Evolutionary conservation across 2,113 vertebrate species (phyloP).

Genomic region (Pachycephala philippinensis): DNA sequence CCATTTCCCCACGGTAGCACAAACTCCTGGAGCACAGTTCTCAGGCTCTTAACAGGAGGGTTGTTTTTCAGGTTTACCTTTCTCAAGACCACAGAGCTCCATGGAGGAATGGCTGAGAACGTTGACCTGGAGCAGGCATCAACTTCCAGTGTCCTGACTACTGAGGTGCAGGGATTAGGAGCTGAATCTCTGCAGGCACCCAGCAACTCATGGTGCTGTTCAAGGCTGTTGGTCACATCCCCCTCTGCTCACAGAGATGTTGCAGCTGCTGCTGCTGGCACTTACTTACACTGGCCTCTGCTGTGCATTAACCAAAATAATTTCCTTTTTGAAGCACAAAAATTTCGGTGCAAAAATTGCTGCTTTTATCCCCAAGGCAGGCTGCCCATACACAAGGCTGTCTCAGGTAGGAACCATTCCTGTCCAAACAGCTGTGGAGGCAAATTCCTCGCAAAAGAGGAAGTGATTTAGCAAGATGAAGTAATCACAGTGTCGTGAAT

Average conservation of each 20-base stretch:
- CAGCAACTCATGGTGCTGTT: not conserved
- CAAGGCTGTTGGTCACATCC: not conserved
- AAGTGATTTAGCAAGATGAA: not conserved
- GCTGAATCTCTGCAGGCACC: not conserved
- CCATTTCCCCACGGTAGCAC: not conserved
- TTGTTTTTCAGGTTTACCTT: not conserved
- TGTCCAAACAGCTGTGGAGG: not conserved
- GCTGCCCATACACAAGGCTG: not conserved
- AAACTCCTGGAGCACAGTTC: not conserved
- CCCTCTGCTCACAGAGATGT: not conserved
- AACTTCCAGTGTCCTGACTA: rapidly evolving
- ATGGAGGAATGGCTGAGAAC: not conserved
- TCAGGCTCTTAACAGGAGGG: not conserved
- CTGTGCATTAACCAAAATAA: not conserved
- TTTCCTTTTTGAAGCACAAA: not conserved
- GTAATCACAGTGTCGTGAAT: not conserved
- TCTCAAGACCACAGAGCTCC: not conserved
- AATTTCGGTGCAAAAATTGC: not conserved
- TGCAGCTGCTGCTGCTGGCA: not conserved
- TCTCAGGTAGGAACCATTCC: not conserved
- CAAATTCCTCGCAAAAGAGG: not conserved
- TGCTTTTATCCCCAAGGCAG: not conserved
- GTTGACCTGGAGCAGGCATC: not conserved
- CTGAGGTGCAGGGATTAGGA: not conserved
- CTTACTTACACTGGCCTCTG: not conserved